Conservation (phyloP, 2,888 invertebrate genomes). For the Zele albiditarsus region DNA sequence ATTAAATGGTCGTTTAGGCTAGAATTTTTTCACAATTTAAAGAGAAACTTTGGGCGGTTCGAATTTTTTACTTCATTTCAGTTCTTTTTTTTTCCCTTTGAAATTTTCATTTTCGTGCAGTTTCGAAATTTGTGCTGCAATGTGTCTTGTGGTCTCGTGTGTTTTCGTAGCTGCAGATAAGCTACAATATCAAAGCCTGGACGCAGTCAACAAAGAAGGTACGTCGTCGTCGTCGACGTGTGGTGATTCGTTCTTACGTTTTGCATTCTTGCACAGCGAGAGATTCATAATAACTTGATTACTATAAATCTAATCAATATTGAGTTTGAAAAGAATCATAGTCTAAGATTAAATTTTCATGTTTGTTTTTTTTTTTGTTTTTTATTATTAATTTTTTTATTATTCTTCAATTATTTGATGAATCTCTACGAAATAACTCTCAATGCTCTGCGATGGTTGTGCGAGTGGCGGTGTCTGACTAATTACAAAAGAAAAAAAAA, state of each 20-base stretch:
- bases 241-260: conserved; percentile 4
- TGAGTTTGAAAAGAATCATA: neutral
- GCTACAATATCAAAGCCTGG: conserved; percentile 79
- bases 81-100: neutral
- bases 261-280: conserved; percentile 5
- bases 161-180: conserved; percentile 75
- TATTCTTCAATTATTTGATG: conserved; percentile 6
- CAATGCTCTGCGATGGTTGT: conserved; percentile 71
- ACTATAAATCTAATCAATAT: neutral
- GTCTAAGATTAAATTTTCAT: neutral
- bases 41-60: neutral
- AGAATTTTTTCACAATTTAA: neutral
- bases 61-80: neutral
- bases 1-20: too few species aligned
- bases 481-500: neutral
- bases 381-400: conserved; percentile 8
- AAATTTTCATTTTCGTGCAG: neutral
- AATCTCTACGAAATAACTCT: conserved; percentile 69
- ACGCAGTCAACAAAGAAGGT: conserved; percentile 80
- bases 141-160: conserved; percentile 63
- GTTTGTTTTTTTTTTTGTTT: neutral
- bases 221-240: conserved; percentile 62
- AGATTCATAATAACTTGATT: conserved; percentile 7
- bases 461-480: conserved; percentile 62
- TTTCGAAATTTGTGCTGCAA: conserved; percentile 43